These are phyloP conservation scores for Caenorhabditis sp. DNA, from an alignment of 2,888 invertebrate genomes.

Conservation along the genomic window DNA sequence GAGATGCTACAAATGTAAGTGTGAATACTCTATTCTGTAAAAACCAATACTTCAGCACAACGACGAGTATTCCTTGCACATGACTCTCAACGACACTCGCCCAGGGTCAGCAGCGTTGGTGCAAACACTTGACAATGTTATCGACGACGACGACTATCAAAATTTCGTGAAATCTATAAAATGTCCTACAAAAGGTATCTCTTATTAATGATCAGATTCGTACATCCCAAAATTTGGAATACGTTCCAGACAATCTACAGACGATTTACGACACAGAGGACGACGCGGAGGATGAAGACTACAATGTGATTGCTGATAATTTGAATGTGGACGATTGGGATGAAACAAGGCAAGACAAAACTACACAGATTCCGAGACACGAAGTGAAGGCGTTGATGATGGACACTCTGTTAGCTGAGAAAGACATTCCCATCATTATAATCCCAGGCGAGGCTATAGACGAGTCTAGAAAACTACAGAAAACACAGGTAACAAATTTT, in stretches of 20 bases:
- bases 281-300: constrained; percentile 59
- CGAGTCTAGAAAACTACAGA: not conserved
- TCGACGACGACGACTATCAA: constrained; percentile 41
- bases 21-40: not conserved
- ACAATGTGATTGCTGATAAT: constrained; percentile 49
- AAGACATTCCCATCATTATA: constrained; percentile 53
- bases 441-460: constrained; percentile 45
- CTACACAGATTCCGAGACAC: constrained; percentile 57
- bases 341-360: constrained; percentile 56
- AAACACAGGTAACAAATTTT: not conserved
- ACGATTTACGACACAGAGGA: constrained; percentile 47
- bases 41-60: not conserved
- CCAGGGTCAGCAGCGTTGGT: constrained; percentile 11
- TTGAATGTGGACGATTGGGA: constrained; percentile 56
- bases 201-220: not conserved
- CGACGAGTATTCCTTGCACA: not conserved
- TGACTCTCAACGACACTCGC: constrained; percentile 45
- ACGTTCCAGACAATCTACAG: constrained; percentile 11
- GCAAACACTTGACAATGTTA: constrained; percentile 26
- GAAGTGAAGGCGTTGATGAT: constrained; percentile 52
- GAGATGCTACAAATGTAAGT: constrained; percentile 12
- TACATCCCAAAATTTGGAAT: constrained; percentile 13
- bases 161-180: constrained; percentile 42
- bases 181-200: constrained; percentile 26
- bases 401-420: constrained; percentile 58